Conservation (phyloP, 2,888 invertebrate genomes). For the Stenodera caucasica region DNA sequence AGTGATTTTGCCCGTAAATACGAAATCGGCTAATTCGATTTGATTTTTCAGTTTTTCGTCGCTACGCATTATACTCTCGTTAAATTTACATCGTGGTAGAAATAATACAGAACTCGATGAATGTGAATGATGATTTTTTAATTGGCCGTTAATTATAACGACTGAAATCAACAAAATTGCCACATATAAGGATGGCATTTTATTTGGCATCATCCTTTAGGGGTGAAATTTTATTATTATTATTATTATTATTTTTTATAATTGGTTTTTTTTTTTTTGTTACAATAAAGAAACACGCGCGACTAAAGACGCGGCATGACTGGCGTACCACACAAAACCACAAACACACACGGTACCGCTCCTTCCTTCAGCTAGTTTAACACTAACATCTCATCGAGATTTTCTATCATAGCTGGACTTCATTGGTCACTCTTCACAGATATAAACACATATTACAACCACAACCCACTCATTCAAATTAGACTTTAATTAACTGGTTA, state of each 20-base stretch:
- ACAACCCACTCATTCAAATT: conserved; percentile 49
- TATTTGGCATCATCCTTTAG: not conserved
- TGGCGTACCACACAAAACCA: conserved; percentile 35
- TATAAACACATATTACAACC: conserved; percentile 23
- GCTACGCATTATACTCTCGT: conserved; percentile 48
- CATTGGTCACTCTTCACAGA: conserved; percentile 43
- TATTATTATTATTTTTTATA: conserved; percentile 9
- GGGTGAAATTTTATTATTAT: not conserved
- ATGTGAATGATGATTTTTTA: not conserved
- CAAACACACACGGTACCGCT: conserved; percentile 49
- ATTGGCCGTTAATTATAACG: not conserved
- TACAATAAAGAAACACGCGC: conserved; percentile 40
- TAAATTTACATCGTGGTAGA: conserved; percentile 51
- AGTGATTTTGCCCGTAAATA: conserved; percentile 53
- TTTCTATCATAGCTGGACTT: conserved; percentile 49
- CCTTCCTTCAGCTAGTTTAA: conserved; percentile 48
- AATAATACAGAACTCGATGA: conserved; percentile 37
- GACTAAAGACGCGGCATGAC: conserved; percentile 50
- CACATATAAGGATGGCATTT: not conserved
- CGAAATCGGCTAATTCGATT: conserved; percentile 45
- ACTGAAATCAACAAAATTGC: not conserved
- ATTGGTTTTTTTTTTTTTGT: no score
- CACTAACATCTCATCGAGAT: conserved; percentile 49
- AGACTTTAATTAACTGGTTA: conserved; percentile 43
- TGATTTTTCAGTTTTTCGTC: conserved; percentile 43